Evolutionary conservation across 2,888 invertebrate genomes (phyloP), one percentile per base, ranked within the genome.

Genomic region (Carterocephalus palaemon): DNA sequence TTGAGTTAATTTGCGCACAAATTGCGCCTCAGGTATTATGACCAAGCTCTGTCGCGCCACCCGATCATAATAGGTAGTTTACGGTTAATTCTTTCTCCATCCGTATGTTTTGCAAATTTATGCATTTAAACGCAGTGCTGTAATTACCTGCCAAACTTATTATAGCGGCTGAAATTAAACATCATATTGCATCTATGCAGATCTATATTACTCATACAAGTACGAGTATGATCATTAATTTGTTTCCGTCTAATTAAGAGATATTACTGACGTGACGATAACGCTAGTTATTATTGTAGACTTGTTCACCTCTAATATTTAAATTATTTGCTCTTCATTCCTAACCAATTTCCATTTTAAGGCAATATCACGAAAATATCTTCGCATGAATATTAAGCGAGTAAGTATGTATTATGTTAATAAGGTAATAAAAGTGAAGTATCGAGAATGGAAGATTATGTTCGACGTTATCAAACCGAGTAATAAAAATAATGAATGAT

Each of bases 1-100:
- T 64, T 55, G 29, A 31, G 59, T 64, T 67, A 70, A 67, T 67
- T 65, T 64, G 65, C 57, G 60, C 60, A 46, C 56, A 67, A 67
- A 67, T 68, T 68, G 64, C 59, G 52, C 62, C 54, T 59, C 55
- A 57, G 60, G 60, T 57, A 56, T 60, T 57, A 56, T 57, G 53
- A 47, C 34, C 34, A 31, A 15, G 42, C 36, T 15, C 38, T 45
- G 48, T 39, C 31, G 31, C 24, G 45, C 34, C 34, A 28, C 9
- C 28, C 28, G 13, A 38, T 38, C 28, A 20, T 8, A 40, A 22
- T 40, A 40, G 20, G 15, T 36, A 28, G 16, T 16, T 29, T 10
- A 23, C 12, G 16, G 36, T 29, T 43, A 36, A 29, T 43, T 33
- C 15, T 34, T 26, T 20, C n/a, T 24, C 17, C 2, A 3, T 9